These are phyloP conservation scores for Callithrix jacchus DNA, from an alignment of 2,113 vertebrate species.

Conservation along the genomic window DNA sequence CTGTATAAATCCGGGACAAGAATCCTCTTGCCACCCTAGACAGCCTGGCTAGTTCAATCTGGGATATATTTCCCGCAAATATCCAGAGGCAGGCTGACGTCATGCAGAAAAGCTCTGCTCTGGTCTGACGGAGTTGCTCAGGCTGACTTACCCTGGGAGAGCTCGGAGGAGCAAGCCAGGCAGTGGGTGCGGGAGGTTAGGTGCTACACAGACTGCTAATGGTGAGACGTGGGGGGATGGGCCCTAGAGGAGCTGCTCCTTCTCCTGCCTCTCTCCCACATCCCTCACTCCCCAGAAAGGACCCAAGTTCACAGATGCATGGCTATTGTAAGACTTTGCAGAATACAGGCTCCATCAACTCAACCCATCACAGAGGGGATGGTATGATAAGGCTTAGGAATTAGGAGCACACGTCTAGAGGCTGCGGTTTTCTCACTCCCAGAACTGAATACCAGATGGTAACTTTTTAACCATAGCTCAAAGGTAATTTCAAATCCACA, in stretches of 20 bases:
- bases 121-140: background rate
- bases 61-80: background rate
- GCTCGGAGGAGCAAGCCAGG: background rate
- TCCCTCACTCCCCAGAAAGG: background rate
- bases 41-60: background rate
- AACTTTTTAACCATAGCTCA: conserved; percentile 27
- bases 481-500: conserved; percentile 61
- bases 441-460: background rate
- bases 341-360: background rate
- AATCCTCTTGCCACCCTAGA: background rate
- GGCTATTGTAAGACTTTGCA: background rate
- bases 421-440: background rate
- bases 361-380: background rate
- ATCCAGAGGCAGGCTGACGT: background rate
- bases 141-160: background rate
- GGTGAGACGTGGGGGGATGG: background rate
- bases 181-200: background rate
- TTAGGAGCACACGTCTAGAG: background rate
- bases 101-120: background rate
- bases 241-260: background rate
- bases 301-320: background rate
- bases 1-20: background rate
- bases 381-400: background rate
- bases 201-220: background rate
- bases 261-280: background rate